Percentiles rank a stretch among this genome's conserved stretches.
phyloP scores from a whole-genome alignment of 2,888 invertebrate species.

The Synanthedon vespiformis region DNA sequence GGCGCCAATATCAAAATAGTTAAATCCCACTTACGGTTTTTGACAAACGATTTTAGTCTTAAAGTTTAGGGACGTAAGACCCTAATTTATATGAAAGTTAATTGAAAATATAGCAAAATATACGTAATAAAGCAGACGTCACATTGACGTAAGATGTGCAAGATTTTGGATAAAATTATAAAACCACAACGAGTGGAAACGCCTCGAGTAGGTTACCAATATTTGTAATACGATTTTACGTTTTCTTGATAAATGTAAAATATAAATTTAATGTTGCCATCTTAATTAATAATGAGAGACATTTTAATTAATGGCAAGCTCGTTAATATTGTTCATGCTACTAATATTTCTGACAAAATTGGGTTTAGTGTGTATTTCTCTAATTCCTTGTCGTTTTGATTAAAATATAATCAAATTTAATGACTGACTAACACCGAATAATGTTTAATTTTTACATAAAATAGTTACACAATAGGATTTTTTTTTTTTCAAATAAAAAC shows the following conservation, averaged over 20 bases:
- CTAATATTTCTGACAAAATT: background rate
- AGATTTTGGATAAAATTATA: conserved; percentile 61
- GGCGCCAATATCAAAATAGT: conserved; percentile 58
- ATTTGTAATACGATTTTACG: conserved; percentile 11
- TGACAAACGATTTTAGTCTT: conserved; percentile 33
- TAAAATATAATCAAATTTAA: too few species aligned
- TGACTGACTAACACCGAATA: too few species aligned
- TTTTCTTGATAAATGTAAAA: conserved; percentile 6
- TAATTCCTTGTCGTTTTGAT: too few species aligned
- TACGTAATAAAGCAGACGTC: conserved; percentile 63
- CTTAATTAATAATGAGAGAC: conserved; percentile 2
- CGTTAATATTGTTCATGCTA: background rate
- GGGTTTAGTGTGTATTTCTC: too few species aligned
- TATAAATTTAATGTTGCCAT: background rate
- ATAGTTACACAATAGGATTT: too few species aligned
- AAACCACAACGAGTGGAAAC: conserved; percentile 53
- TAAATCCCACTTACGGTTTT: conserved; percentile 21
- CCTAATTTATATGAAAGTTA: conserved; percentile 26
- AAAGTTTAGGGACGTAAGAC: conserved; percentile 30
- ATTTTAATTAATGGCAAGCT: background rate
- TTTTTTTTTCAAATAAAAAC: too few species aligned
- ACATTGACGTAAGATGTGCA: conserved; percentile 65
- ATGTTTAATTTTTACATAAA: too few species aligned
- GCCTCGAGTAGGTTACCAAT: conserved; percentile 49
- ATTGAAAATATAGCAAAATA: conserved; percentile 33